Base-by-base conservation (phyloP, 2,888 invertebrate genomes). In the Mimumesa dahlbomi region DNA sequence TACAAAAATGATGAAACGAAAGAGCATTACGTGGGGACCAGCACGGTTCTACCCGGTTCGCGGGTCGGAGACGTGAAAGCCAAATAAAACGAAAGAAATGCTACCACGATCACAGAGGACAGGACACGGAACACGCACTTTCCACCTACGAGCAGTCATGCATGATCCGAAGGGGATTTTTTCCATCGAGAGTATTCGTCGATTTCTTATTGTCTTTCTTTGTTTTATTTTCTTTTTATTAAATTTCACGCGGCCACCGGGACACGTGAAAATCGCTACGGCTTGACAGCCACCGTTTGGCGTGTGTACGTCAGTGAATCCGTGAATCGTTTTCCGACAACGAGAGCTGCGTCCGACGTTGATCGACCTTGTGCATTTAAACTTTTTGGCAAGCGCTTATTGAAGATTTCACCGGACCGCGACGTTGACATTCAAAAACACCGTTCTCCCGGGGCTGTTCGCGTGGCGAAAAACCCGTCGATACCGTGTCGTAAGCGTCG, bases 311-410 rank as follows among this genome's bases (percentile, higher is more conserved):
- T 42, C 64, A 58, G 56, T 64, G 64, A 42, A 3, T 25, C 38
- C 71, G 49, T 40, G 56, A 50, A 68, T 49, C 40, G 52, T n/a
- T 57, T 67, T 57, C 42, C 29, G 54, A 54, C 53, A 46, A 19
- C 54, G 43, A 19, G 11, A 19, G 21, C 46, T 52, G 18, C 45
- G 72, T 54, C 48, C 57, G 57, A 64, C 57, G 61, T 62, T 57
- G 74, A 21, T 49, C 74, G 77, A 74, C 76, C 76, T 77, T 77
- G 76, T 71, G 66, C 76, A 62, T 64, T 65, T 56, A 63, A n/a
- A 74, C 67, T 58, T 67, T n/a, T 77, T 77, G 76, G 67, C 77
- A 67, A 57, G 42, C 43, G 53, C 52, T 42, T 57, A n/a, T 40
- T 46, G 22, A 49, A 36, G 50, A 45, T 19, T 22, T 53, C 48